A percentile compares a stretch with the other conserved stretches of the same genome.
Conservation (phyloP, 2,113 vertebrate genomes). For the Lophura nycthemera region DNA sequence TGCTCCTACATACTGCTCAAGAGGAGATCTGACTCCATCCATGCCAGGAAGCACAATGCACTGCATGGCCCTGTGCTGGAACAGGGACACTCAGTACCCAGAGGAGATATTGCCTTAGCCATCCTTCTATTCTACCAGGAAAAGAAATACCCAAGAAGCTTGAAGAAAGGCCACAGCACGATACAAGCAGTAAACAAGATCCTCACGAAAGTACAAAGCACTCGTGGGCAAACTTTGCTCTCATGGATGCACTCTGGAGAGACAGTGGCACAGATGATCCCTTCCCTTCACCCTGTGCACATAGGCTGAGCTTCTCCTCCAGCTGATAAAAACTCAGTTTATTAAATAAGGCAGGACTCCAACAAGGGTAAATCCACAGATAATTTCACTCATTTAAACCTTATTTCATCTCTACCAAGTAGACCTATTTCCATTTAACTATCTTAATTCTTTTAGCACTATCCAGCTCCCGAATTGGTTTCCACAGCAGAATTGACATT, state of each 20-base stretch:
- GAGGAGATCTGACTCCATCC: background rate
- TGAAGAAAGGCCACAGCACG: background rate
- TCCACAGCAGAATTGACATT: slow-evolving; percentile 57
- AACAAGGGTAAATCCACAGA: slow-evolving; percentile 46
- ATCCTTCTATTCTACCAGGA: background rate
- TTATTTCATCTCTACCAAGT: slow-evolving; percentile 64
- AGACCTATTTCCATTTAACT: slow-evolving; percentile 65
- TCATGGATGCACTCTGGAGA: background rate
- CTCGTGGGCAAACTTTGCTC: background rate
- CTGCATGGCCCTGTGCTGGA: fast-evolving
- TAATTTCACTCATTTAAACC: slow-evolving; percentile 63
- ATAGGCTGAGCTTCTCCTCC: background rate
- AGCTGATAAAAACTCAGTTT: slow-evolving; percentile 53
- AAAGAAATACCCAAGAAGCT: background rate
- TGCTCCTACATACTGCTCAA: background rate
- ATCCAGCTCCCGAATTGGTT: slow-evolving; percentile 62
- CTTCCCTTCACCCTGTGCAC: background rate
- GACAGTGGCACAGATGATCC: background rate
- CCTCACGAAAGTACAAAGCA: background rate
- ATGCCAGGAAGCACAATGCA: background rate
- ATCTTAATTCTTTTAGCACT: slow-evolving; percentile 68
- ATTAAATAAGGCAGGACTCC: slow-evolving; percentile 54
- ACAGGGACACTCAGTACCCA: fast-evolving
- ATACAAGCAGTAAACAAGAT: background rate
- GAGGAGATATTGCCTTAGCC: background rate